A percentile compares a stretch with the other conserved stretches of the same genome.
Conservation (phyloP, 2,888 invertebrate species). For the Crioceris asparagi region DNA sequence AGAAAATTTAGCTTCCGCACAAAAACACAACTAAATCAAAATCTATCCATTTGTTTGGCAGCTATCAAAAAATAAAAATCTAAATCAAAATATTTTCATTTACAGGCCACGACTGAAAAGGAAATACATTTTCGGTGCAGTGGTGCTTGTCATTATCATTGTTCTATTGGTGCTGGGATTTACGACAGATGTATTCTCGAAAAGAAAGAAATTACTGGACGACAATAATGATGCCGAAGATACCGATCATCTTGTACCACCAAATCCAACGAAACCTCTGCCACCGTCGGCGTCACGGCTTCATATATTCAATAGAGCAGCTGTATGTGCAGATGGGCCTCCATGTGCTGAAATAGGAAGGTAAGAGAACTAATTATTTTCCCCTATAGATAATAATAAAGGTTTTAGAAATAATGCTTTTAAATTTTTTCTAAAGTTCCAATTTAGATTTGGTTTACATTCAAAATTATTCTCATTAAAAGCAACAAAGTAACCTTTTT, state of each 20-base stretch:
- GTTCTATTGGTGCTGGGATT: conserved; percentile 1
- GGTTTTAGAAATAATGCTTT: no score
- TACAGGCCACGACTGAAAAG: conserved; percentile 21
- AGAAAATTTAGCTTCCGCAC: no score
- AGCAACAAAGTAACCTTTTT: no score
- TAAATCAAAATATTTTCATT: conserved; percentile 9
- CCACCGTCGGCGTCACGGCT: conserved; percentile 58
- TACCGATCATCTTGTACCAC: conserved; percentile 37
- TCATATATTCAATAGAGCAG: conserved; percentile 56
- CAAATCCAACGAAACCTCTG: conserved; percentile 51
- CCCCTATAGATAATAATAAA: no score
- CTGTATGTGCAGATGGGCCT: conserved; percentile 67
- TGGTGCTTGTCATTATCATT: neutral
- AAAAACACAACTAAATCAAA: no score
- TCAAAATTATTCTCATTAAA: no score
- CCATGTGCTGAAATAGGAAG: conserved; percentile 69
- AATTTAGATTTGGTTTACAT: no score
- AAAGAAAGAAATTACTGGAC: neutral
- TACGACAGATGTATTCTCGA: conserved; percentile 4
- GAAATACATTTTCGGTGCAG: conserved; percentile 18
- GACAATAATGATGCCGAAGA: neutral
- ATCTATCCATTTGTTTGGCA: no score
- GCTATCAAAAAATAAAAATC: no score
- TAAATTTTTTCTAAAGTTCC: no score
- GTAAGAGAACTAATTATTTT: conserved; percentile 38